Evolutionary conservation across 1,140 invertebrate species (phyloP).

Genomic region (Megalonaias nervosa): DNA sequence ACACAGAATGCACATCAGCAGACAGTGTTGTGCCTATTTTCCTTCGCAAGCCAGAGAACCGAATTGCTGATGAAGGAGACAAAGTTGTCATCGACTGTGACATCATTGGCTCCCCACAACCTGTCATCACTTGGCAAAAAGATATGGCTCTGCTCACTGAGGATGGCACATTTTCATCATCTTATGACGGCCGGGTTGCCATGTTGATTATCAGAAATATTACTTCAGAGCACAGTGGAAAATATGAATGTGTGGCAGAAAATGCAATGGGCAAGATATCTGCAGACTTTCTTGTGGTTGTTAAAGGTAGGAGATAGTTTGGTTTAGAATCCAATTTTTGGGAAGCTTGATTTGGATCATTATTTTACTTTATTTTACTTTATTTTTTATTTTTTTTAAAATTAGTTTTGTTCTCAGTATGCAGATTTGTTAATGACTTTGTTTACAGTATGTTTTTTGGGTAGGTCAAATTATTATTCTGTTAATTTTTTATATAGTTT

Average conservation of each 20-base stretch:
- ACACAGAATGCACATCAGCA: constrained; percentile 37
- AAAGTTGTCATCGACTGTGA: constrained; percentile 57
- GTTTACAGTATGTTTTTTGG: no score
- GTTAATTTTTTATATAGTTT: no score
- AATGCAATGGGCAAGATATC: constrained; percentile 51
- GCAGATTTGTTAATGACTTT: no score
- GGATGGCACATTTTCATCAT: constrained; percentile 14
- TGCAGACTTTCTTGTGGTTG: constrained; percentile 49
- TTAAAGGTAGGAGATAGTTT: constrained; percentile 46
- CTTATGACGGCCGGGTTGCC: constrained; percentile 55
- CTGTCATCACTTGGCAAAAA: constrained; percentile 46
- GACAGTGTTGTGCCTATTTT: constrained; percentile 55
- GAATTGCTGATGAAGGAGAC: constrained; percentile 45
- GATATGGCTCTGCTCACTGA: constrained; percentile 34
- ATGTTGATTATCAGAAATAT: constrained; percentile 43
- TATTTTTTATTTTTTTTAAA: no score
- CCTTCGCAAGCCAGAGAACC: constrained; percentile 50
- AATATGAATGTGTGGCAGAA: constrained; percentile 51
- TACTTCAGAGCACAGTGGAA: constrained; percentile 43
- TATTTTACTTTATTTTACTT: no score
- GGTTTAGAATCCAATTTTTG: no score
- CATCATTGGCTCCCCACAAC: constrained; percentile 58
- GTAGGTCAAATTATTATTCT: no score
- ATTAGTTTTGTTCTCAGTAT: no score
- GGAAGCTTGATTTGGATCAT: no score